These are phyloP conservation scores for Marisa cornuarietis DNA, from an alignment of 1,140 invertebrate species.

Conservation along the genomic window DNA sequence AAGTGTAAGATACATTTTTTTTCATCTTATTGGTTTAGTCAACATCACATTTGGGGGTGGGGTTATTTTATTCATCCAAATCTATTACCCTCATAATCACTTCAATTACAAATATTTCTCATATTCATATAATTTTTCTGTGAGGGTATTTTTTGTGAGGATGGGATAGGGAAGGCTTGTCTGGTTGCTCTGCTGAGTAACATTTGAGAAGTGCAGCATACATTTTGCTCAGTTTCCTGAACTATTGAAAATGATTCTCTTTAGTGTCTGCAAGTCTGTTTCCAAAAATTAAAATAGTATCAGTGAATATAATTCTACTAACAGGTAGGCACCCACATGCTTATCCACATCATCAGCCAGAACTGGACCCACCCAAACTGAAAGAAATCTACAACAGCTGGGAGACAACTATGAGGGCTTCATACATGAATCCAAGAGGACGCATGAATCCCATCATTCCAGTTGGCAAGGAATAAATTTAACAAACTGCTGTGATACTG, in stretches of 20 bases:
- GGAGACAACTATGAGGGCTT: constrained; percentile 41
- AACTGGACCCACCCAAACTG: constrained; percentile 37
- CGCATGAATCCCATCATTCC: constrained; percentile 19
- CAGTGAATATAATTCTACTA: neutral
- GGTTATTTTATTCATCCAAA: no score
- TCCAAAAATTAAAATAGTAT: neutral
- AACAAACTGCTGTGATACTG: no score
- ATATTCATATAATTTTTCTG: neutral
- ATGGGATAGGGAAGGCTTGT: neutral
- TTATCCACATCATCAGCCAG: constrained; percentile 53
- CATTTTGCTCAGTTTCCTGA: neutral
- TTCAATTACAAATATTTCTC: no score
- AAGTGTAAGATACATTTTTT: constrained; percentile 41
- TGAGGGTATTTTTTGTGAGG: neutral
- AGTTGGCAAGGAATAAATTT: no score
- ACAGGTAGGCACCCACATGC: constrained; percentile 47
- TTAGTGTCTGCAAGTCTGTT: neutral
- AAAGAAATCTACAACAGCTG: constrained; percentile 50
- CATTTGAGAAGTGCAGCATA: neutral
- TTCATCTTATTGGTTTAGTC: neutral
- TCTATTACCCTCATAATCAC: no score
- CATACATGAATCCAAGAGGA: constrained; percentile 41
- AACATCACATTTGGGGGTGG: no score
- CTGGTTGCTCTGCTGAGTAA: neutral
- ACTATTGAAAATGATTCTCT: no score